A percentile compares a stretch with the other conserved stretches of the same genome.
These are phyloP conservation scores for Lutjanus campechanus DNA, from an alignment of 2,797 vertebrate species.

Conservation along the genomic window DNA sequence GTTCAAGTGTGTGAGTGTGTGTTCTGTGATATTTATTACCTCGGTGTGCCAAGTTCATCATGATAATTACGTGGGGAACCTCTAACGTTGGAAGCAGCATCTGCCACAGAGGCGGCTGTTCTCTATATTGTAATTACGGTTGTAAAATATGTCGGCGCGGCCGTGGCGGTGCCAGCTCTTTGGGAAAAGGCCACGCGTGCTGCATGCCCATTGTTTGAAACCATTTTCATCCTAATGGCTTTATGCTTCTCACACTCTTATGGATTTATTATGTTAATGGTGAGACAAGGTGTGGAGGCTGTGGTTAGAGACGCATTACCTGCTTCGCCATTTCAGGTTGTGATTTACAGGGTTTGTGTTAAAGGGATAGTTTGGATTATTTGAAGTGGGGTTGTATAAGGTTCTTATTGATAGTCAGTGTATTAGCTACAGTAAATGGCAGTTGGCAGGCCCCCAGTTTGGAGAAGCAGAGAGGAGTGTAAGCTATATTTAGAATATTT, in stretches of 20 bases:
- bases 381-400: too few relatives aligned
- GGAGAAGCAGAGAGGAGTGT: too few relatives aligned
- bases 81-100: constrained; percentile 64
- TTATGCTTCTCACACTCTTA: constrained; percentile 28
- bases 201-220: constrained; percentile 50
- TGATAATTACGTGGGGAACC: constrained; percentile 78
- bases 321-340: constrained; percentile 17
- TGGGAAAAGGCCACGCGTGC: constrained; percentile 52
- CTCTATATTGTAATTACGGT: constrained; percentile 70
- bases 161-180: constrained; percentile 50
- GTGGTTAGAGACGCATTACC: constrained; percentile 48
- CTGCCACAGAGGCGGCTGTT: constrained; percentile 55
- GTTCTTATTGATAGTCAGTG: too few relatives aligned
- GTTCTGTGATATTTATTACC: constrained; percentile 71
- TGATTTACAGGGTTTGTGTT: constrained; percentile 56
- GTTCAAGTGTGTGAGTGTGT: constrained; percentile 29
- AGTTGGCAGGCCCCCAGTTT: too few relatives aligned
- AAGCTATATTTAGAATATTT: too few relatives aligned
- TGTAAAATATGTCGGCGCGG: constrained; percentile 72
- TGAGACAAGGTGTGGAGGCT: constrained; percentile 9
- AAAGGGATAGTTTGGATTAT: too few relatives aligned
- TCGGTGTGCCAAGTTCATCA: constrained; percentile 73
- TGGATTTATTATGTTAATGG: constrained; percentile 68
- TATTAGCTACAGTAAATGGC: too few relatives aligned
- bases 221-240: constrained; percentile 50